Evolutionary conservation across 2,113 vertebrate species (phyloP), one percentile per base, ranked within the genome.

Genomic region (Stomatorhinus ivindoensis): DNA sequence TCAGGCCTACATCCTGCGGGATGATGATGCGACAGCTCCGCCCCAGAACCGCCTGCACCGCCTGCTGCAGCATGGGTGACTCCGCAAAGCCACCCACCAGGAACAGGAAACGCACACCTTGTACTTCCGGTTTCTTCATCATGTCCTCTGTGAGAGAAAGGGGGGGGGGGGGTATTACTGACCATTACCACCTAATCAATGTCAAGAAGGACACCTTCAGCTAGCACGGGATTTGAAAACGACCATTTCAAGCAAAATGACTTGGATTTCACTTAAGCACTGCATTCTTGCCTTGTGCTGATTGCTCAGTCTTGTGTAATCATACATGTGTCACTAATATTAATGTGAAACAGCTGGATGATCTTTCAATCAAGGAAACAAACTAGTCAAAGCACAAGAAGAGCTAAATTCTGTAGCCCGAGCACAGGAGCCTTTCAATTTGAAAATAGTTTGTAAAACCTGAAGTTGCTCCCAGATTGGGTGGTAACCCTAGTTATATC

Each of bases 11-110:
- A 0, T 99, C 97, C 51, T 99, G 98, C 0, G 98, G 98, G 90
- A 99, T 96, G 91, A 99, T 97, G 90, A 99, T 95, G 0, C 98
- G 97, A 82, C 98, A 99, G 0, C 31, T 85, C 5, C 92, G 39
- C 3, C 97, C 96, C 11, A 99, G 93, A 0, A 96, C 94, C 0
- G 92, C 94, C 91, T 99, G 98, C 85, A 97, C 95, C 0, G 97
- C 97, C 0, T 93, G 95, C 94, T 99, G 98, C 89, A 99, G 94
- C 96, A 99, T 97, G 0, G 98, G 94, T 0, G 98, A 99, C 95
- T 99, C 98, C 0, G 98, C 98, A 0, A 99, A 99, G 2, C 98
- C 98, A 0, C 98, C 98, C 55, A 99, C 98, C 91, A 99, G 94
- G 94, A 99, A 99, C 10, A 99, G 96, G 93, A 99, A 97, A 39